Evolutionary conservation across 1,140 invertebrate species (phyloP).

Genomic region (Diabrotica virgifera): DNA sequence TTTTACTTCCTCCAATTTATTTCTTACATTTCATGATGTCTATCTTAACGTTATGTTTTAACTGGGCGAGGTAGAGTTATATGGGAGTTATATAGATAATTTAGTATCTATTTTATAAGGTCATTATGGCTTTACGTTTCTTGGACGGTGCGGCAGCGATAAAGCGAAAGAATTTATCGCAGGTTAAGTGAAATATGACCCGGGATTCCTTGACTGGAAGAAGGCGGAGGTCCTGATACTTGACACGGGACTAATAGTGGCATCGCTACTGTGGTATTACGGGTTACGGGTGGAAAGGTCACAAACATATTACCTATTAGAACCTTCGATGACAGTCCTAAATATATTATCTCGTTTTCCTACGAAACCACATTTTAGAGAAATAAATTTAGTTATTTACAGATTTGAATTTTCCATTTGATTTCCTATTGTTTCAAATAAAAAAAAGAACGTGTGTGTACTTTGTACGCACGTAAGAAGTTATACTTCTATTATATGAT

Average conservation of each 20-base stretch:
- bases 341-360: background rate
- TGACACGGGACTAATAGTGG: constrained; percentile 28
- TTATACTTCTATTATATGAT: too few species aligned
- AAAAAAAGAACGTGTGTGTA: too few species aligned
- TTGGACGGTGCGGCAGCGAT: constrained; percentile 23
- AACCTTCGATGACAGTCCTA: background rate
- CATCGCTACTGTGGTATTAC: constrained; percentile 16
- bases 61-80: background rate
- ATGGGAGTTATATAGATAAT: constrained; percentile 22
- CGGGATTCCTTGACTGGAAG: constrained; percentile 1
- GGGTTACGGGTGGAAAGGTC: constrained; percentile 1
- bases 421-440: too few species aligned
- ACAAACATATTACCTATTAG: too few species aligned
- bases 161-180: constrained; percentile 33
- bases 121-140: constrained; percentile 29
- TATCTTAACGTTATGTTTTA: background rate
- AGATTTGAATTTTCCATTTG: too few species aligned
- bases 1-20: background rate
- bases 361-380: too few species aligned
- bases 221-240: constrained; percentile 23
- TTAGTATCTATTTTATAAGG: constrained; percentile 34
- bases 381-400: too few species aligned
- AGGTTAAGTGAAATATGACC: constrained; percentile 30
- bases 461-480: too few species aligned
- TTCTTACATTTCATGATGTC: background rate